phyloP scores from a whole-genome alignment of 2,797 vertebrate genomes.

The Rhincodon typus region DNA sequence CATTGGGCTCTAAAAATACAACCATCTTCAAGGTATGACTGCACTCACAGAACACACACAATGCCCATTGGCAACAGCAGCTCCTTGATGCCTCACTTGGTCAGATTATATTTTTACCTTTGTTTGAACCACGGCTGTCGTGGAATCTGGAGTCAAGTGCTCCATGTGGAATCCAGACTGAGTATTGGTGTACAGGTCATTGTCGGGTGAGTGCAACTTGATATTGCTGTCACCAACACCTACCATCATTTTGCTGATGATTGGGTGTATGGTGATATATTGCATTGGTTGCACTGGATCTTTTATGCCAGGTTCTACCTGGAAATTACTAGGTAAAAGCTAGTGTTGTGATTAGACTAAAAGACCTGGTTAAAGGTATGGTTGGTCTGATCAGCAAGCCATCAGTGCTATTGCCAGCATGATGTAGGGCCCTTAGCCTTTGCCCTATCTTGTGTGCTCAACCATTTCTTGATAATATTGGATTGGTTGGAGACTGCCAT shows the following conservation, averaged over 20 bases:
- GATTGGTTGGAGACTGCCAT: neutral
- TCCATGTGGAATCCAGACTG: neutral
- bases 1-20: neutral
- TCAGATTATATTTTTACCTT: neutral
- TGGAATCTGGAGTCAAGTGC: neutral
- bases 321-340: neutral
- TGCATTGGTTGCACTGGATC: neutral
- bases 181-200: neutral
- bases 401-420: neutral
- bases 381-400: neutral
- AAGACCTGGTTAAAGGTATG: neutral
- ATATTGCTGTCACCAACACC: neutral
- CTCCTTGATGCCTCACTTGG: neutral
- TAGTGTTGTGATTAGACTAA: neutral
- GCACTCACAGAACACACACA: neutral
- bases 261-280: neutral
- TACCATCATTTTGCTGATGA: neutral
- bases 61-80: neutral
- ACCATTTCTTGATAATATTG: neutral
- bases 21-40: neutral
- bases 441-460: neutral
- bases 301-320: neutral
- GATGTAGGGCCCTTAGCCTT: neutral
- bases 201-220: neutral
- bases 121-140: neutral